These are phyloP conservation scores for Hippocampus mohnikei DNA, from an alignment of 2,113 vertebrate species.

Conservation along the genomic window DNA sequence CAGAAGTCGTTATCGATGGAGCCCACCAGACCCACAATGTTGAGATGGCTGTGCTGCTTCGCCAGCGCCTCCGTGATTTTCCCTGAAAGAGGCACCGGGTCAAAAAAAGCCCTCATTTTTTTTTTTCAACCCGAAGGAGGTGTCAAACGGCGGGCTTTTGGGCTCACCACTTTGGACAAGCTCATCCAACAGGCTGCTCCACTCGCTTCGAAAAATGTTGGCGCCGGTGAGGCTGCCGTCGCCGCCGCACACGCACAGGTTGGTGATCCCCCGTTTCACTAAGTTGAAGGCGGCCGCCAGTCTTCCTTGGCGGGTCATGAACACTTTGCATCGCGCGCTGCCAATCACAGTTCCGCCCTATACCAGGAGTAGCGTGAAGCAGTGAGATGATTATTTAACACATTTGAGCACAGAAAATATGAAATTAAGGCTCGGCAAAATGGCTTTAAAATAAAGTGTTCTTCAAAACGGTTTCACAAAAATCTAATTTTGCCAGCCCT, in stretches of 20 bases:
- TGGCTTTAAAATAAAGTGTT: too few species aligned
- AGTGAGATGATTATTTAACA: neutral
- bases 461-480: too few species aligned
- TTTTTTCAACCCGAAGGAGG: neutral
- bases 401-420: too few species aligned
- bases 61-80: conserved; percentile 80
- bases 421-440: too few species aligned
- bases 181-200: conserved; percentile 82
- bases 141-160: neutral
- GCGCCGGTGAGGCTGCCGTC: conserved; percentile 93
- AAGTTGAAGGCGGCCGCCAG: conserved; percentile 83
- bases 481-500: too few species aligned
- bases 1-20: conserved; percentile 96
- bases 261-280: conserved; percentile 86
- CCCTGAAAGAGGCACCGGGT: conserved; percentile 62
- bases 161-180: conserved; percentile 79
- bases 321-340: conserved; percentile 88
- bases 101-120: neutral
- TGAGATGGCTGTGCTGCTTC: conserved; percentile 73
- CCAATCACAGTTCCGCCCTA: conserved; percentile 91
- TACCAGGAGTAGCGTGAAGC: neutral
- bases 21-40: conserved; percentile 87
- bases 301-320: conserved; percentile 82
- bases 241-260: conserved; percentile 91
- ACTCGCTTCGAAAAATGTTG: conserved; percentile 88